Evolutionary conservation across 2,797 vertebrate species (phyloP).

Genomic region (Labroides dimidiatus): DNA sequence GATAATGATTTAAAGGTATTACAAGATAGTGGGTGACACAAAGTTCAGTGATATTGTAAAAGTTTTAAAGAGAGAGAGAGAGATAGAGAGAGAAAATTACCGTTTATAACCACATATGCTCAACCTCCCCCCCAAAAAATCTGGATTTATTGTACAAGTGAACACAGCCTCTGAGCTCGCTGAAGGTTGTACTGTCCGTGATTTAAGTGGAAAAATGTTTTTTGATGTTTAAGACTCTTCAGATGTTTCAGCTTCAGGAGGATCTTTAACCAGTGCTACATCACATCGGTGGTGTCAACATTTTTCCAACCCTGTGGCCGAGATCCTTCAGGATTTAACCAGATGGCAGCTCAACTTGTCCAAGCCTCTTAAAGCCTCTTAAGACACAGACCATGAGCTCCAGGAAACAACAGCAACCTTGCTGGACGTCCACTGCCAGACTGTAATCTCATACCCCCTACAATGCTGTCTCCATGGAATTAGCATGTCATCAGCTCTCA

Average conservation of each 20-base stretch:
- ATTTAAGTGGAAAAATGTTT: neutral
- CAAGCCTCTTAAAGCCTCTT: slow-evolving; percentile 78
- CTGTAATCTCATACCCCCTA: slow-evolving; percentile 58
- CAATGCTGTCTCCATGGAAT: slow-evolving; percentile 56
- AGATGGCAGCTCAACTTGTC: slow-evolving; percentile 77
- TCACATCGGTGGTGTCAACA: slow-evolving; percentile 40
- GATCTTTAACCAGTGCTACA: neutral
- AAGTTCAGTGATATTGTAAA: no score
- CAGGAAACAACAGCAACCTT: slow-evolving; percentile 69
- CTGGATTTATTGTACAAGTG: no score
- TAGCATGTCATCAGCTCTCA: slow-evolving; percentile 55
- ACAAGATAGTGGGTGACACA: no score
- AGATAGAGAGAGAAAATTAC: no score
- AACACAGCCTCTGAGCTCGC: no score
- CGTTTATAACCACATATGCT: no score
- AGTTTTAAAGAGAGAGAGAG: no score
- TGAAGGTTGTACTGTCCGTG: no score
- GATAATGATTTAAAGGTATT: no score
- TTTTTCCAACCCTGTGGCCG: slow-evolving; percentile 39
- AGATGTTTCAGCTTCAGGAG: neutral
- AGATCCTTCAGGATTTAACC: slow-evolving; percentile 54
- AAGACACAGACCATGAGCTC: slow-evolving; percentile 59
- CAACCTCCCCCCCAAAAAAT: no score
- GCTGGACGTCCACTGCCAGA: slow-evolving; percentile 45
- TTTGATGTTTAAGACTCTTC: neutral